A percentile compares a stretch with the other conserved stretches of the same genome.
Conservation (phyloP, 2,888 invertebrate genomes). For the Chironomus tentans region DNA sequence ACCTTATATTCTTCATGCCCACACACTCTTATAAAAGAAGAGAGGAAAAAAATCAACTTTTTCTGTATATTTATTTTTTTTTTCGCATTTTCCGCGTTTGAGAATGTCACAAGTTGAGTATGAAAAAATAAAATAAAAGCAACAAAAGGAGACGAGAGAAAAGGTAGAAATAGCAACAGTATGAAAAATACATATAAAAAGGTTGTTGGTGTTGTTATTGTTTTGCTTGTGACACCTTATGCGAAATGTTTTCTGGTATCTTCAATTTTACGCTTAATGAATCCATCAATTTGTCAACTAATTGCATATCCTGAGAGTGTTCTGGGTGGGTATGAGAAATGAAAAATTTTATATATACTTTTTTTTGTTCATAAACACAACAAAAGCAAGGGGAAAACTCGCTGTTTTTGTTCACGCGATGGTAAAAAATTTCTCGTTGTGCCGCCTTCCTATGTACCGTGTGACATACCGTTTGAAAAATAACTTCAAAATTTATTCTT, state of each 20-base stretch:
- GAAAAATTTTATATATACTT: not conserved
- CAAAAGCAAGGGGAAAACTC: no score
- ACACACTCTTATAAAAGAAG: not conserved
- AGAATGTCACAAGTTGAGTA: not conserved
- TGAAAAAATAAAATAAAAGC: not conserved
- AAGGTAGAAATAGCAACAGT: not conserved
- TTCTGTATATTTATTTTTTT: not conserved
- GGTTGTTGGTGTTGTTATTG: slow-evolving; percentile 1
- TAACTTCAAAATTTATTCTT: not conserved
- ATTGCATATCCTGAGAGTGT: not conserved
- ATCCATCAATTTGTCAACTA: slow-evolving; percentile 24
- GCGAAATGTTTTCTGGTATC: slow-evolving; percentile 3
- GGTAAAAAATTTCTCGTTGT: no score
- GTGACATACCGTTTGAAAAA: no score
- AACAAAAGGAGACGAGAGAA: not conserved
- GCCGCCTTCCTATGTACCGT: no score
- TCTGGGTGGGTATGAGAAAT: not conserved
- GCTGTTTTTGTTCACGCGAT: no score
- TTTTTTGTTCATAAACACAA: not conserved
- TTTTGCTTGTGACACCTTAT: slow-evolving; percentile 6
- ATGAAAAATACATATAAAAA: not conserved
- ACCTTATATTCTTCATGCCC: not conserved
- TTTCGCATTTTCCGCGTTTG: not conserved
- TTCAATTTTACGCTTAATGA: slow-evolving; percentile 25
- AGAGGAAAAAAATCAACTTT: not conserved